Conservation (phyloP, 2,888 invertebrate genomes). For the Chaetoderma sp. region DNA sequence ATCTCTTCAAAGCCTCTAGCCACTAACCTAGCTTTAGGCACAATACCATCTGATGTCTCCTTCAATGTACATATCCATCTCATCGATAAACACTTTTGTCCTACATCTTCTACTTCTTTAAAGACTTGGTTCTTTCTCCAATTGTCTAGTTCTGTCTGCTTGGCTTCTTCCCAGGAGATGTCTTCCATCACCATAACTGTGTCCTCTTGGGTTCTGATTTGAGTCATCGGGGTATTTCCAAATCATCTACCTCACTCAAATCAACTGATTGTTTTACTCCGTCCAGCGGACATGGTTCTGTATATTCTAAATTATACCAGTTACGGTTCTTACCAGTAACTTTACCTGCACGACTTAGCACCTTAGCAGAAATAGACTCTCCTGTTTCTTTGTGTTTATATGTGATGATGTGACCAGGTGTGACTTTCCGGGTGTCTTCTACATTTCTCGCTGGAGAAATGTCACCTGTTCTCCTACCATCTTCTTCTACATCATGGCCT, state of each 20-base stretch:
- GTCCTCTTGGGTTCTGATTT: background rate
- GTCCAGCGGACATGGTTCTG: background rate
- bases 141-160: slow-evolving; percentile 5
- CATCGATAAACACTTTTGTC: slow-evolving; percentile 26
- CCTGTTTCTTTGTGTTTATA: slow-evolving; percentile 2
- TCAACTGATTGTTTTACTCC: background rate
- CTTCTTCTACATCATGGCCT: too few relatives aligned
- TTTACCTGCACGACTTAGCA: slow-evolving; percentile 12
- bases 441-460: too few relatives aligned
- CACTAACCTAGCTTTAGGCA: slow-evolving; percentile 15
- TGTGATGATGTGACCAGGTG: too few relatives aligned
- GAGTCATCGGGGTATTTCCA: background rate
- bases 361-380: background rate
- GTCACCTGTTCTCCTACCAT: too few relatives aligned
- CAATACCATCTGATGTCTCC: background rate
- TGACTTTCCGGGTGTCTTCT: too few relatives aligned
- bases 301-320: slow-evolving; percentile 12
- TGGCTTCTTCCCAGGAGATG: slow-evolving; percentile 6
- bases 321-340: slow-evolving; percentile 8
- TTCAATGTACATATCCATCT: slow-evolving; percentile 27
- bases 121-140: slow-evolving; percentile 13
- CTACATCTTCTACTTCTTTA: slow-evolving; percentile 13
- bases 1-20: slow-evolving; percentile 19
- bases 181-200: background rate
- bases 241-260: background rate